These are phyloP conservation scores for Gasteruption jaculator DNA, from an alignment of 2,888 invertebrate species.

Conservation along the genomic window DNA sequence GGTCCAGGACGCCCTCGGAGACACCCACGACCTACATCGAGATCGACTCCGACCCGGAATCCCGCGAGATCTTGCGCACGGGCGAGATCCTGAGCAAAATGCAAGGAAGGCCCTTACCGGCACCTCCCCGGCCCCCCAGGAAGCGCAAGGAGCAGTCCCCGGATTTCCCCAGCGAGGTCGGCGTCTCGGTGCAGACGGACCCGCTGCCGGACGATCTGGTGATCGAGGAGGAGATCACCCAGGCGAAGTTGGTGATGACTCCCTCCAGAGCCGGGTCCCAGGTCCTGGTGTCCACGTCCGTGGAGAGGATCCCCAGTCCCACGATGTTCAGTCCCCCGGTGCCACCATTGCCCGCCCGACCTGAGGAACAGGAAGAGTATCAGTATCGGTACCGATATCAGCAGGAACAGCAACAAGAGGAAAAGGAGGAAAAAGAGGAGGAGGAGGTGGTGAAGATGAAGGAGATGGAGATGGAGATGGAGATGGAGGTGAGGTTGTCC, in stretches of 20 bases:
- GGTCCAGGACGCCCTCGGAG: conserved; percentile 7
- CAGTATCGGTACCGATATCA: too few relatives aligned
- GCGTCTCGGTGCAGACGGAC: conserved; percentile 81
- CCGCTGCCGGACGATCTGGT: conserved; percentile 73
- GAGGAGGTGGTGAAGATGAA: too few relatives aligned
- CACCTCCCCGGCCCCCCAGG: conserved; percentile 81
- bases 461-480: too few relatives aligned
- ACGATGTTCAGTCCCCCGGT: conserved; percentile 29
- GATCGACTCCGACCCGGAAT: conserved; percentile 53
- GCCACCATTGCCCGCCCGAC: conserved; percentile 33
- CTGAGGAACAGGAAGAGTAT: too few relatives aligned
- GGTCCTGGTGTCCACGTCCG: conserved; percentile 44
- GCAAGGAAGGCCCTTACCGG: conserved; percentile 79
- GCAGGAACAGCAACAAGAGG: too few relatives aligned
- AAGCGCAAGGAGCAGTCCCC: conserved; percentile 50
- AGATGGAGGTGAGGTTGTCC: too few relatives aligned
- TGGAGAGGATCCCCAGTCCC: conserved; percentile 43
- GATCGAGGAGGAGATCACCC: conserved; percentile 46
- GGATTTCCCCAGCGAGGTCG: conserved; percentile 57
- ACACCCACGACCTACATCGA: conserved; percentile 59
- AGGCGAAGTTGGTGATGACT: conserved; percentile 42
- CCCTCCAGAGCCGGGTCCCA: conserved; percentile 45
- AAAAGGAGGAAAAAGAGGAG: too few relatives aligned
- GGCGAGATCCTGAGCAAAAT: conserved; percentile 76
- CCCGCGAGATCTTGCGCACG: conserved; percentile 64